Evolutionary conservation across 2,888 invertebrate species (phyloP).

Genomic region (Cheilosia grossa): DNA sequence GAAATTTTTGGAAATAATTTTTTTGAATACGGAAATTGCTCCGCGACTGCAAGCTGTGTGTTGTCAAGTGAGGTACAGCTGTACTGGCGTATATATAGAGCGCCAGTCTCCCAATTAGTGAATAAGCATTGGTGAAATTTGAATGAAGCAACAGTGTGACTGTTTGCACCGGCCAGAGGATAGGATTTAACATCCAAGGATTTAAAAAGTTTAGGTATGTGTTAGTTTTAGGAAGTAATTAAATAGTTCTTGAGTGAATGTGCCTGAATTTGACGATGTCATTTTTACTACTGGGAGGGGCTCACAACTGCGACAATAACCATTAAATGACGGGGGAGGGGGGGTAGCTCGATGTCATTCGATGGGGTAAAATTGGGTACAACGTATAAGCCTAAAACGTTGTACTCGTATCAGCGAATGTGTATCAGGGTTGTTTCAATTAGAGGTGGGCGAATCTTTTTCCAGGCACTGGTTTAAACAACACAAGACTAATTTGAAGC

Average conservation of each 20-base stretch:
- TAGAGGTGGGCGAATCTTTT: no score
- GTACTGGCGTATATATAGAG: background rate
- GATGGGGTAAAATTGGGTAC: no score
- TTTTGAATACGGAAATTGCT: slow-evolving; percentile 31
- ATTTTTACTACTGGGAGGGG: background rate
- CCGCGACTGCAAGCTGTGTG: slow-evolving; percentile 35
- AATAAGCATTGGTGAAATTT: slow-evolving; percentile 39
- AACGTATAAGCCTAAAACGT: no score
- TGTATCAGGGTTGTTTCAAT: no score
- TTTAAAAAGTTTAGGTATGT: slow-evolving; percentile 69
- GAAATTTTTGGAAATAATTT: slow-evolving; percentile 25
- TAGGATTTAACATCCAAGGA: slow-evolving; percentile 59
- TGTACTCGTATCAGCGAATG: no score
- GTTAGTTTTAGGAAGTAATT: background rate
- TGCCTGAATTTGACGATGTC: background rate
- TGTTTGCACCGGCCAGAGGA: slow-evolving; percentile 27
- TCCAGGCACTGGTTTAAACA: no score
- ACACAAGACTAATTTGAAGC: no score
- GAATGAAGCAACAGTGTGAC: slow-evolving; percentile 30
- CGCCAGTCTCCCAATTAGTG: background rate
- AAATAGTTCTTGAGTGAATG: background rate
- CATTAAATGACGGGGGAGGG: no score
- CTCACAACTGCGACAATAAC: background rate
- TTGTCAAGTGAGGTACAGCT: slow-evolving; percentile 2
- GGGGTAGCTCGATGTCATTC: no score